Percentiles rank a stretch among this genome's conserved stretches.
Evolutionary conservation across 2,888 invertebrate species (phyloP).

Genomic region (Lagria hirta): DNA sequence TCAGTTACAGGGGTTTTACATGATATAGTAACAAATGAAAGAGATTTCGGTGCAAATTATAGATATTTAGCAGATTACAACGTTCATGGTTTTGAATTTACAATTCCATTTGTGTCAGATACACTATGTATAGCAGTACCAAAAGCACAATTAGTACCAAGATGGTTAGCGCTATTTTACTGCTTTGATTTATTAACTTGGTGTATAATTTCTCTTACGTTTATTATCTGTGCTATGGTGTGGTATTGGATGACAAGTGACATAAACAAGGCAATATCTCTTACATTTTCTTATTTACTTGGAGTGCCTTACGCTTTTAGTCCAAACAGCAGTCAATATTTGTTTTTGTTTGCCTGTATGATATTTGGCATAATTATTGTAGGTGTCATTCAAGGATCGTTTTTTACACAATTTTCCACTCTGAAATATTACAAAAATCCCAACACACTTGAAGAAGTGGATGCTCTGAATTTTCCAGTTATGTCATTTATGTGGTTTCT

Average conservation of each 20-base stretch:
- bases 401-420: conserved; percentile 52
- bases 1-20: conserved; percentile 46
- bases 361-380: conserved; percentile 50
- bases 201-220: conserved; percentile 15
- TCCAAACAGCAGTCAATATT: conserved; percentile 4
- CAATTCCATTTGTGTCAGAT: conserved; percentile 49
- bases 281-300: conserved; percentile 2
- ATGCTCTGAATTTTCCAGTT: conserved; percentile 48
- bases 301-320: conserved; percentile 4
- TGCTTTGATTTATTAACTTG: conserved; percentile 20
- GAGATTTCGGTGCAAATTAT: conserved; percentile 52
- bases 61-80: conserved; percentile 51
- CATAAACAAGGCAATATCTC: background rate
- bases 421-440: conserved; percentile 52
- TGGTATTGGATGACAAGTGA: conserved; percentile 1
- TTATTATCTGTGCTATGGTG: conserved; percentile 5
- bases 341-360: conserved; percentile 44
- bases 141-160: conserved; percentile 50
- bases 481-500: conserved; percentile 29
- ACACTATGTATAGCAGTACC: conserved; percentile 53
- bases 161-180: conserved; percentile 45
- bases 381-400: conserved; percentile 53
- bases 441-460: conserved; percentile 49
- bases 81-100: conserved; percentile 48
- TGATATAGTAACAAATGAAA: conserved; percentile 45